Percentiles rank a stretch among this genome's conserved stretches.
Conservation (phyloP, 2,797 vertebrate species). For the Fistularia tabacaria region DNA sequence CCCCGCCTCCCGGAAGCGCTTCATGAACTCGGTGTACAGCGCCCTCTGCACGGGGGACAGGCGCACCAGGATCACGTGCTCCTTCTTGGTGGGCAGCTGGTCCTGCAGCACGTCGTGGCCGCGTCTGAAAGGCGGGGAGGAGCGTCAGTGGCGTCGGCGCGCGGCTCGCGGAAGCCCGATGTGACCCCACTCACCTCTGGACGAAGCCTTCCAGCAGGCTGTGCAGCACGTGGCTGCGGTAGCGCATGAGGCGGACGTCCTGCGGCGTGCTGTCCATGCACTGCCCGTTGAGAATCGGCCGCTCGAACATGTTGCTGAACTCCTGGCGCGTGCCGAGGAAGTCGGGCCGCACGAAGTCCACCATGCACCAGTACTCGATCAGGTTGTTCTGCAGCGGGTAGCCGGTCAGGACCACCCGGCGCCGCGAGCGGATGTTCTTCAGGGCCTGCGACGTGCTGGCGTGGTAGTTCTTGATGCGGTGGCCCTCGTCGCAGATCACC, state of each 20-base stretch:
- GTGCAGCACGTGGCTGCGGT: constrained; percentile 96
- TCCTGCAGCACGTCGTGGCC: constrained; percentile 91
- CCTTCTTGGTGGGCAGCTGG: constrained; percentile 92
- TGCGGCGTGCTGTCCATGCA: constrained; percentile 97
- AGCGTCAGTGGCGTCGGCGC: no score
- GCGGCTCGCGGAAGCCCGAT: no score
- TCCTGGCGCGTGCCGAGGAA: constrained; percentile 96
- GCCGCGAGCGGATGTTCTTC: constrained; percentile 94
- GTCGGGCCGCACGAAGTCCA: constrained; percentile 96
- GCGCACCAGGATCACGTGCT: constrained; percentile 94
- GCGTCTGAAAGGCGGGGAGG: constrained; percentile 72
- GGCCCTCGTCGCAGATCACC: constrained; percentile 98
- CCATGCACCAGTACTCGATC: constrained; percentile 99
- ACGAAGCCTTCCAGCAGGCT: constrained; percentile 98
- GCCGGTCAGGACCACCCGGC: constrained; percentile 91
- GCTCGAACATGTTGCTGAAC: constrained; percentile 99
- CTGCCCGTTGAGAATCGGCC: constrained; percentile 97
- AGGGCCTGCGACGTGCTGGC: constrained; percentile 97
- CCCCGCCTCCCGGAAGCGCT: constrained; percentile 93
- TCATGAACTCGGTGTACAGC: constrained; percentile 98
- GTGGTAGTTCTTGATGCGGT: constrained; percentile 98
- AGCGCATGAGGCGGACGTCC: constrained; percentile 94
- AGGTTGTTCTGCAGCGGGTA: constrained; percentile 99
- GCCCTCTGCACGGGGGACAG: constrained; percentile 91
- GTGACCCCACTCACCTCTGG: constrained; percentile 82